These are phyloP conservation scores for Anorthoa munda DNA, from an alignment of 2,888 invertebrate species.

Conservation along the genomic window DNA sequence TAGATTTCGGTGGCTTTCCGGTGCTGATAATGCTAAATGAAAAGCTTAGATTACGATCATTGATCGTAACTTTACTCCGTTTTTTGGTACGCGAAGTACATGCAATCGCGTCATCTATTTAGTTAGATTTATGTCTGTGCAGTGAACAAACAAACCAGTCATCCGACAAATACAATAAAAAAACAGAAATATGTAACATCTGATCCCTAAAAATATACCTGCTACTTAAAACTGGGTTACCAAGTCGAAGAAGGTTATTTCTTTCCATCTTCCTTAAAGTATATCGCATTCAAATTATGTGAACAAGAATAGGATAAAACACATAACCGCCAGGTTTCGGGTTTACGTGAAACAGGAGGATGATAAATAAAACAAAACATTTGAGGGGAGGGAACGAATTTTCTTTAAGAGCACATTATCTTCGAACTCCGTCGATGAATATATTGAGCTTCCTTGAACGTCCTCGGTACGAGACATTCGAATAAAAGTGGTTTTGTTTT, in stretches of 20 bases:
- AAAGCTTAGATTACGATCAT: no score
- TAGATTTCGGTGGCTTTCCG: no score
- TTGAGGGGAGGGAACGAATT: constrained; percentile 23
- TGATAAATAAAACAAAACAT: constrained; percentile 54
- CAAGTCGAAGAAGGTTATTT: constrained; percentile 12
- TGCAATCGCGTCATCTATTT: no score
- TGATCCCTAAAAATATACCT: background rate
- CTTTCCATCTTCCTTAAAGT: constrained; percentile 1
- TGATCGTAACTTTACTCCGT: no score
- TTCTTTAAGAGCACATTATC: constrained; percentile 40
- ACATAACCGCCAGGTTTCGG: constrained; percentile 35
- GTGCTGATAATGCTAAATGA: no score
- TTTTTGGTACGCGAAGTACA: no score
- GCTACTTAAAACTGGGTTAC: constrained; percentile 7
- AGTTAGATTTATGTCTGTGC: no score
- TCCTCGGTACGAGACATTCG: constrained; percentile 65
- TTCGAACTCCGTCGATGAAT: constrained; percentile 65
- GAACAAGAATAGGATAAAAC: constrained; percentile 26
- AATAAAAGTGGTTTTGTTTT: constrained; percentile 44
- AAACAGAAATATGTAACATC: no score
- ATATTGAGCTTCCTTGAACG: constrained; percentile 65
- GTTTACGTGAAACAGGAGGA: constrained; percentile 14
- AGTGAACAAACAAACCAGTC: background rate
- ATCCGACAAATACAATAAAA: background rate
- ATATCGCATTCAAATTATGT: constrained; percentile 24